A percentile compares a stretch with the other conserved stretches of the same genome.
phyloP scores from a whole-genome alignment of 2,113 vertebrate genomes.

The Salvelinus alpinus region DNA sequence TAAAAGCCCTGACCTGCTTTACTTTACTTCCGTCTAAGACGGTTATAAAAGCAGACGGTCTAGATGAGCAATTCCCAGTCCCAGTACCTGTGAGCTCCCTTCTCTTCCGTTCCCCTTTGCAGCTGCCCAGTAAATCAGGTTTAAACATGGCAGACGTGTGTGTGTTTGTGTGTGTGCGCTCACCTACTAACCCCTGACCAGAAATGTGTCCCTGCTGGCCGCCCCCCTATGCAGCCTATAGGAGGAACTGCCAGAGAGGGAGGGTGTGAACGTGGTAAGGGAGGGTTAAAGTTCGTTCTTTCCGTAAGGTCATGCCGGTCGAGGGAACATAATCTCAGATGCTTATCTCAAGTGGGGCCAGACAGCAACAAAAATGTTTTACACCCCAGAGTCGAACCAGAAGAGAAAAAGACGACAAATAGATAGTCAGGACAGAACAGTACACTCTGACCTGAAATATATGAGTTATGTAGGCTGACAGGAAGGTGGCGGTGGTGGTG shows the following conservation, averaged over 20 bases:
- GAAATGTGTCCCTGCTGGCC: constrained; percentile 76
- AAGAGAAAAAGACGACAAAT: no score
- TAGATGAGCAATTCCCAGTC: constrained; percentile 18
- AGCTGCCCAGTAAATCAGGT: constrained; percentile 78
- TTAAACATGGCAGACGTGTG: constrained; percentile 60
- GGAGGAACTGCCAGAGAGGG: constrained; percentile 51
- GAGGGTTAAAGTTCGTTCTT: constrained; percentile 38
- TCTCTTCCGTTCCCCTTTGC: constrained; percentile 28
- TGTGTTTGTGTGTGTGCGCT: constrained; percentile 17
- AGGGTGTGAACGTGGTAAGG: not conserved
- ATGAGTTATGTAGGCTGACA: no score
- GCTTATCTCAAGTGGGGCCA: constrained; percentile 58
- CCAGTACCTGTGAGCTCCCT: constrained; percentile 60
- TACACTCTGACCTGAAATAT: no score
- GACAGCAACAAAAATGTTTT: no score
- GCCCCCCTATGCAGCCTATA: constrained; percentile 34
- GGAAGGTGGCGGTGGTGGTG: not conserved
- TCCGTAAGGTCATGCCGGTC: constrained; percentile 64
- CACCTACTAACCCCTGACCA: constrained; percentile 77
- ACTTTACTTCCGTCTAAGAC: constrained; percentile 42
- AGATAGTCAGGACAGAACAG: no score
- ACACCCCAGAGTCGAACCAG: no score
- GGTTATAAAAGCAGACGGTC: constrained; percentile 45
- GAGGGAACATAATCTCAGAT: constrained; percentile 66
- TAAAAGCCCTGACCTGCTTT: constrained; percentile 9